These are phyloP conservation scores for Neoaliturus tenellus DNA, from an alignment of 2,888 invertebrate genomes.

Conservation along the genomic window DNA sequence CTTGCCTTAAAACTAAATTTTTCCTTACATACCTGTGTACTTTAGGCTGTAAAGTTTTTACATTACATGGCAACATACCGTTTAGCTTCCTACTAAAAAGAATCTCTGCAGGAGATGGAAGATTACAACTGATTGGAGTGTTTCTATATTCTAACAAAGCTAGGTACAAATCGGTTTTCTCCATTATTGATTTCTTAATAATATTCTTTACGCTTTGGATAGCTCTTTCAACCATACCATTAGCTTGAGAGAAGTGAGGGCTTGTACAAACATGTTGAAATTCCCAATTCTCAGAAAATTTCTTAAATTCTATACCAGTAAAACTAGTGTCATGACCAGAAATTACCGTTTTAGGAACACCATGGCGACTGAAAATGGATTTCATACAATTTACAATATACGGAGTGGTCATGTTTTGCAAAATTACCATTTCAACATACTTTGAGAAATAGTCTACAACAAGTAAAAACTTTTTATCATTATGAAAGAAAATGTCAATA, in stretches of 20 bases:
- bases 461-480: constrained; percentile 25
- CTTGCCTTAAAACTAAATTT: neutral
- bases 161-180: neutral
- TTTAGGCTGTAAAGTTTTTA: neutral
- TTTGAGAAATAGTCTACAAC: constrained; percentile 39
- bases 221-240: constrained; percentile 42
- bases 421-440: neutral
- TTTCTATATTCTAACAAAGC: constrained; percentile 36
- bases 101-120: neutral
- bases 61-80: neutral
- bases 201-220: constrained; percentile 10
- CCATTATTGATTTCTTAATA: constrained; percentile 4
- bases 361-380: constrained; percentile 28
- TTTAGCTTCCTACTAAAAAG: neutral
- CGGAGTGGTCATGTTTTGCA: neutral
- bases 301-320: neutral
- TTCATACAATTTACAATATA: constrained; percentile 11
- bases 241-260: constrained; percentile 19
- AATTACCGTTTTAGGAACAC: constrained; percentile 14
- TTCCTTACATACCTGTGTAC: neutral
- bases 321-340: neutral
- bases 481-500: constrained; percentile 7
- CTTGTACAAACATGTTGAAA: constrained; percentile 25
- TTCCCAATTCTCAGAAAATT: constrained; percentile 13
- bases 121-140: neutral